Base-by-base conservation (phyloP, 2,113 vertebrate species). In the Toxotes chatareus region DNA sequence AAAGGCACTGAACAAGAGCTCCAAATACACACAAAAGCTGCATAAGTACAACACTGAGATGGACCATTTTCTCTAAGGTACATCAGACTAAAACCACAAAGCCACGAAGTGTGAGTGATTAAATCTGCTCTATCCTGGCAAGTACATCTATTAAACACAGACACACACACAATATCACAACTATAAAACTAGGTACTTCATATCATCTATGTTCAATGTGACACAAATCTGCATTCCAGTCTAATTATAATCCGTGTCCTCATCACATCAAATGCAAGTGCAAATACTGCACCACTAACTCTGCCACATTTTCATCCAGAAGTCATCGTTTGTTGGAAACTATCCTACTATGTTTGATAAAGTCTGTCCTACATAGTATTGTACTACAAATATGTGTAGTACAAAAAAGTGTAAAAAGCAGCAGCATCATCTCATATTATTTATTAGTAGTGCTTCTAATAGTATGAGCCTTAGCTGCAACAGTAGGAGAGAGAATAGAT, bases 61-160 rank as follows among this genome's bases (percentile, higher is more conserved):
- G 2, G 21, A 68, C 10, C 3, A 31, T 27, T 65, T 40, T 55
- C 21, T 76, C 16, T 64, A 0, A 0, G 17, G 60, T 47, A 16
- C 14, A 70, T 57, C 19, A 31, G 40, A 23, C 47, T 46, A 38
- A 55, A 57, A 51, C 31, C 61, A 60, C 5, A 62, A 3, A 60
- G 55, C 46, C 63, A 67, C 36, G 56, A 47, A 68, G 7, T 59
- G 1, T 32, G 59, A 73, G n/a, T 42, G 19, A 65, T 59, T 42
- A 38, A 8, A 34, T 36, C 49, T 19, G 49, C 31, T 34, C 21
- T 53, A 23, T 49, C 64, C 51, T 65, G 57, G 19, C 14, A 27
- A 21, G 31, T 11, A 59, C 14, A 59, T 71, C 36, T 4, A 47
- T 31, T 62, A 69, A 38, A 62, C 13, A 32, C 34, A 76, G 9